Percentiles rank a stretch among this genome's conserved stretches.
These are phyloP conservation scores for Puma concolor DNA, from an alignment of 2,113 vertebrate species.

Conservation along the genomic window DNA sequence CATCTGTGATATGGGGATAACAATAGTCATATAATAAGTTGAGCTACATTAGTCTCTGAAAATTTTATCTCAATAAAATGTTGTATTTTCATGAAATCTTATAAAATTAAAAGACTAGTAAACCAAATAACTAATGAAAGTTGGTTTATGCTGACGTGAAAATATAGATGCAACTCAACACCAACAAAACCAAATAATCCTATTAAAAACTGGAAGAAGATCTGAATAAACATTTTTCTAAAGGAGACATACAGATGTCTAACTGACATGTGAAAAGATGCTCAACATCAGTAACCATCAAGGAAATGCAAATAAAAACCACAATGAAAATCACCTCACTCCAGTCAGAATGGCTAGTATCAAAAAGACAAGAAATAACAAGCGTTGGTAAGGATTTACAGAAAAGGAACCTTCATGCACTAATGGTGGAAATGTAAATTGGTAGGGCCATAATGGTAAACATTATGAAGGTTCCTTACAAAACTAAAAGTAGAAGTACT, in stretches of 20 bases:
- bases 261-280: not conserved
- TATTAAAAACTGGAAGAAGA: not conserved
- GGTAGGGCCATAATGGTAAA: too few relatives aligned
- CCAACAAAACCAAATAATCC: not conserved
- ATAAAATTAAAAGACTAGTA: not conserved
- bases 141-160: not conserved
- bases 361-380: too few relatives aligned
- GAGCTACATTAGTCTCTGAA: not conserved
- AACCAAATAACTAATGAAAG: not conserved
- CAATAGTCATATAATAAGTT: not conserved
- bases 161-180: not conserved
- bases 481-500: too few relatives aligned
- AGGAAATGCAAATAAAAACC: not conserved
- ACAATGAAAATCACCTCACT: not conserved
- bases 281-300: not conserved
- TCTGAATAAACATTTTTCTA: not conserved
- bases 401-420: too few relatives aligned
- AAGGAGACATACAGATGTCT: not conserved
- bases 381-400: too few relatives aligned
- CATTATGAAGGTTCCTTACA: too few relatives aligned
- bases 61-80: not conserved
- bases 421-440: too few relatives aligned
- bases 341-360: not conserved
- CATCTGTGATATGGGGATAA: not conserved
- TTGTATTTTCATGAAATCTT: not conserved